Base-by-base conservation (phyloP, 2,888 invertebrate species). In the Stenolophus ochropezus region DNA sequence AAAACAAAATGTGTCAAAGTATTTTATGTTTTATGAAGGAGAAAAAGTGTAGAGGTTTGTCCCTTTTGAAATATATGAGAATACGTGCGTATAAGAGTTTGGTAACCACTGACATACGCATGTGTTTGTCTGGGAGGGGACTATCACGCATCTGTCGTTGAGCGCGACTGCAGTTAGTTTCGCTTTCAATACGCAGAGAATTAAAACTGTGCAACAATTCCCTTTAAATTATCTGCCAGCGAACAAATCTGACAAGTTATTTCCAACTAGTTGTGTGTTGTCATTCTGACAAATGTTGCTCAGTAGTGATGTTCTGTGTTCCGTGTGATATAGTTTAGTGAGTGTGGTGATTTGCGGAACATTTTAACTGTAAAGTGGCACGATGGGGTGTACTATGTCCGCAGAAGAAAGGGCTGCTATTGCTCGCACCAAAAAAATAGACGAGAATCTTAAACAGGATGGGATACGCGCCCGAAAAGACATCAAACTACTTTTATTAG, bases 321-420 rank as follows among this genome's bases (percentile, higher is more conserved):
- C n/a, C n/a, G 58, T 20, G 58, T 58, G 21, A 23, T 25, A 58
- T 23, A 23, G 8, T 56, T 56, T 6, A 20, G 61, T 14, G 61
- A n/a, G 21, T 61, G 61, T 61, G 11, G 61, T 61, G 61, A 25
- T 11, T 14, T 3, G 25, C n/a, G 25, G 4, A 23, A 25, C 61
- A 6, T 69, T 42, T n/a, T 79, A 21, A 21, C 69, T 14, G 6
- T 53, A n/a, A 33, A 56, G 8, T 42, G 20, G 71, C 25, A 56
- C 27, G 85, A 99, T 99, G 98, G 99, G 99, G 92, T 99, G 99
- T 93, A 97, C 98, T 91, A 97, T 98, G 95, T 98, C 98, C 91
- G 98, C 98, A 87, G 99, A 99, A 92, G 99, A 99, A 92, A 94
- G 98, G 91, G 97, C 97, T 89, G 99, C 99, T 89, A 94, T 97